Conservation (phyloP, 2,113 vertebrate species). For the Glareola pratincola region DNA sequence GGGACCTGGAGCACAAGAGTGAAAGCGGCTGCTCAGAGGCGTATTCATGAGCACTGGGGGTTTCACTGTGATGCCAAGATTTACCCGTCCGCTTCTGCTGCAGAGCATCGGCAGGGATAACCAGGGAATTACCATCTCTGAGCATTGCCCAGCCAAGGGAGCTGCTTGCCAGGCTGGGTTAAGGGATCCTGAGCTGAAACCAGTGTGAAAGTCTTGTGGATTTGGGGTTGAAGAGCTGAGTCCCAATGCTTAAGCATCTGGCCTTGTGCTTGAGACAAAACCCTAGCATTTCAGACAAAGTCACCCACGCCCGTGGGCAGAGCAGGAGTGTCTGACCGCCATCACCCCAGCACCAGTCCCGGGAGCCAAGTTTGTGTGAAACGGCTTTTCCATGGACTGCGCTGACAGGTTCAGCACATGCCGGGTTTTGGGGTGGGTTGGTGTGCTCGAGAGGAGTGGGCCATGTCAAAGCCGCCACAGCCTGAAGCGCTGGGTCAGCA, state of each 20-base stretch:
- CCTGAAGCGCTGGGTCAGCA: not conserved
- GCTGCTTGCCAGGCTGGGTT: not conserved
- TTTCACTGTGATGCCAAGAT: not conserved
- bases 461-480: not conserved
- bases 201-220: not conserved
- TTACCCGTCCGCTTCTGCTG: not conserved
- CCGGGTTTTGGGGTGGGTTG: rapidly evolving
- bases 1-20: not conserved
- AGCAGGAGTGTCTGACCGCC: not conserved
- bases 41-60: rapidly evolving
- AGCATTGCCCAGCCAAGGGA: not conserved
- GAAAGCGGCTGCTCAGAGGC: not conserved
- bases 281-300: not conserved
- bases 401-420: rapidly evolving
- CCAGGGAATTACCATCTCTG: not conserved
- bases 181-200: not conserved
- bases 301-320: rapidly evolving
- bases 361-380: not conserved
- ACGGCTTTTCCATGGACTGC: not conserved
- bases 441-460: not conserved
- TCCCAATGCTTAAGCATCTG: not conserved
- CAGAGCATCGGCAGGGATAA: not conserved
- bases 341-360: rapidly evolving
- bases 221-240: not conserved
- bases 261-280: not conserved